Percentiles rank a stretch among this genome's conserved stretches.
These are phyloP conservation scores for Monomorium pharaonis DNA, from an alignment of 1,140 invertebrate genomes.

Conservation along the genomic window DNA sequence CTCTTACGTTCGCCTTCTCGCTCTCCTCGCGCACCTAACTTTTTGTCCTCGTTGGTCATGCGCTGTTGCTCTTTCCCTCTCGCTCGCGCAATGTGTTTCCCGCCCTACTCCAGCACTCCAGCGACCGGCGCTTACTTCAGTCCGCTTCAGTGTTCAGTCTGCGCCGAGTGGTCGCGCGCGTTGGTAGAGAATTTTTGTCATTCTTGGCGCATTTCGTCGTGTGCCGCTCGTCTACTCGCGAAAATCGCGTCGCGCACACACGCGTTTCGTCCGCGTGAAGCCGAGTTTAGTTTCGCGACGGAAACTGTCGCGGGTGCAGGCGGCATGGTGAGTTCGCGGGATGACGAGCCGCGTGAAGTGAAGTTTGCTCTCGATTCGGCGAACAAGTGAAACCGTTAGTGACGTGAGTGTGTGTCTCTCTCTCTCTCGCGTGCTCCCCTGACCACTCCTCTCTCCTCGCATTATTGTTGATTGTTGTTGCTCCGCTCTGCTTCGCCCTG, in stretches of 20 bases:
- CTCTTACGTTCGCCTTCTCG: background rate
- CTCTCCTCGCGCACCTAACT: constrained; percentile 21
- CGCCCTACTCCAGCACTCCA: background rate
- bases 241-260: background rate
- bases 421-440: background rate
- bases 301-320: background rate
- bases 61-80: background rate
- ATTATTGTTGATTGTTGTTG: constrained; percentile 27
- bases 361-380: constrained; percentile 36
- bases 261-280: background rate
- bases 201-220: background rate
- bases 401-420: constrained; percentile 25
- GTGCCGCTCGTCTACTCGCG: background rate
- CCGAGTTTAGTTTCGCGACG: background rate
- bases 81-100: constrained; percentile 42
- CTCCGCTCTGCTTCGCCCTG: background rate
- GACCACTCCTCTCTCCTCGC: background rate
- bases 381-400: constrained; percentile 36
- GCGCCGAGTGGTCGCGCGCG: constrained; percentile 72
- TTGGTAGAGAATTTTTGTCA: constrained; percentile 44
- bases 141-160: constrained; percentile 73
- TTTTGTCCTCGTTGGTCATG: constrained; percentile 4
- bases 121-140: constrained; percentile 53
- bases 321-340: constrained; percentile 3
- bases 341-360: constrained; percentile 17